Percentiles rank a stretch among this genome's conserved stretches.
phyloP scores from a whole-genome alignment of 1,140 invertebrate genomes.

The Augochlora pura region DNA sequence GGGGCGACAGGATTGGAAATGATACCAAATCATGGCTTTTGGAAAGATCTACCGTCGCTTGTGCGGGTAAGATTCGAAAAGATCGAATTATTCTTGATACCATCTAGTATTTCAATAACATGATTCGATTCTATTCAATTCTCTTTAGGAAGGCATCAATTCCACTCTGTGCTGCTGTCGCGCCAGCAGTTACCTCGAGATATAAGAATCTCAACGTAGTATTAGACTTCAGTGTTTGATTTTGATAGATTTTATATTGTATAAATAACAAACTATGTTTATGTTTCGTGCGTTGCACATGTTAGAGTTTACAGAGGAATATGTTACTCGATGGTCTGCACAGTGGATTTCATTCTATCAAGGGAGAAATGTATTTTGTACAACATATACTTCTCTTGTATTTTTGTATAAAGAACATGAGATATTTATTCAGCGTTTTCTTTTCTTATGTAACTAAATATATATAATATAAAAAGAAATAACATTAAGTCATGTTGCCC shows the following conservation, averaged over 20 bases:
- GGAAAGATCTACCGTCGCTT: constrained; percentile 72
- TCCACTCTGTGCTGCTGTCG: constrained; percentile 65
- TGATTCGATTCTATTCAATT: not conserved
- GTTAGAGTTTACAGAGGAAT: not conserved
- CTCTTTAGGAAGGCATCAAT: constrained; percentile 63
- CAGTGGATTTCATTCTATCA: not conserved
- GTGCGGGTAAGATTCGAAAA: constrained; percentile 68
- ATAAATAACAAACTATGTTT: not conserved
- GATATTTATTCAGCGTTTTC: not conserved
- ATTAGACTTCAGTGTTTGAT: constrained; percentile 11
- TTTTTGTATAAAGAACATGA: not conserved
- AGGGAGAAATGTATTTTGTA: constrained; percentile 6
- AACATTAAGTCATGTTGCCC: too few relatives aligned
- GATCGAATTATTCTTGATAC: not conserved
- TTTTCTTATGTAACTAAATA: not conserved
- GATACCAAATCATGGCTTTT: constrained; percentile 78
- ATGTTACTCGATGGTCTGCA: not conserved
- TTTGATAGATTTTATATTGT: constrained; percentile 2
- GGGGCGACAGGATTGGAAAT: constrained; percentile 78
- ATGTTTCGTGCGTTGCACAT: not conserved
- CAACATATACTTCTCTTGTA: constrained; percentile 2
- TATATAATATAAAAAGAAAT: not conserved
- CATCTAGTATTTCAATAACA: too few relatives aligned
- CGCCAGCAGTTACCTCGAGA: constrained; percentile 63
- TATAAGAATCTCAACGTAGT: constrained; percentile 47